Base-by-base conservation (phyloP, 2,113 vertebrate species). In the Paratilapia polleni region DNA sequence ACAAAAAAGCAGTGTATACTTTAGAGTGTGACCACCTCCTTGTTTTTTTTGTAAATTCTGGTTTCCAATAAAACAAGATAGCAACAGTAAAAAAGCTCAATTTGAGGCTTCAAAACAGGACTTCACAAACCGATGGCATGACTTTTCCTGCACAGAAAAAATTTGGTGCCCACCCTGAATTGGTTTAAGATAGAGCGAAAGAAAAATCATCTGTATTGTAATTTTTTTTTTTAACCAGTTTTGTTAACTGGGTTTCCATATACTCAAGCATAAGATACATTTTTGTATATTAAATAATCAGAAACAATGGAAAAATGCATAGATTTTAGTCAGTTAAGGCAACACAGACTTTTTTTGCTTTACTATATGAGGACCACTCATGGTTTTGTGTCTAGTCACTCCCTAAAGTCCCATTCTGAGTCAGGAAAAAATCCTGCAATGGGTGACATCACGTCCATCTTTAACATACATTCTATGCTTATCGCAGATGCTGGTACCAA, bases 241-340 rank as follows among this genome's bases (percentile, higher is more conserved):
- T 66, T 24, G 62, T 41, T 22, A 64, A 20, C 62, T 66, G 63
- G n/a, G 36, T 9, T 66, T 66, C 43, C n/a, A 66, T 36, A 66
- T 43, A 66, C 0, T 12, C 63, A 66, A 66, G n/a, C 36, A 66
- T 24, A 41, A 43, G 63, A 66, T 12, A 43, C 24, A 66, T 24
- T 43, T 66, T 0, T 43, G 36, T 43, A 9, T 43, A 66, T 41
- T 0, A 2, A 66, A 0, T 3, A 2, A 43, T 13, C 63, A 43
- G 63, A 43, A 14, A 24, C 0, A 66, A 4, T 3, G 20, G 4
- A 58, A 14, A 24, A 38, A 64, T 41, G 0, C 38, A 26, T 47
- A 68, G 38, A 68, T 68, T 68, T 68, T 34, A 4, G 38, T 11
- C 63, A 22, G 17, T 22, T 68, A 68, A 68, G 14, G 38, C 47